These are phyloP conservation scores for Gephyroberyx darwinii DNA, from an alignment of 2,797 vertebrate species.

Conservation along the genomic window DNA sequence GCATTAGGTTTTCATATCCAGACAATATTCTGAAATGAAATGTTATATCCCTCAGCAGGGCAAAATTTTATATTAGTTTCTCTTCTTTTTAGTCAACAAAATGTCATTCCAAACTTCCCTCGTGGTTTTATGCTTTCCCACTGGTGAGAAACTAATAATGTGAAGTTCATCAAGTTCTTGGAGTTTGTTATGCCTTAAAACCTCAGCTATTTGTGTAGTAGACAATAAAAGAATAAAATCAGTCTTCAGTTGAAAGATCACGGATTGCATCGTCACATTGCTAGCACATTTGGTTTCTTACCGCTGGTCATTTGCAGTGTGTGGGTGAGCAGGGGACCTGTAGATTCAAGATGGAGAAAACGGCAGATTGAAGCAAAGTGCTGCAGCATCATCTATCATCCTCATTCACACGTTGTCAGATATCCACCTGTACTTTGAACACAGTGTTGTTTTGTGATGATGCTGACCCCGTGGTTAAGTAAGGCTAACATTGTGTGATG, in stretches of 20 bases:
- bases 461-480: constrained; percentile 70
- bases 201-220: too few species aligned
- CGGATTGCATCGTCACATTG: constrained; percentile 1
- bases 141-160: neutral
- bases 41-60: neutral
- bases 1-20: neutral
- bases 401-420: constrained; percentile 64
- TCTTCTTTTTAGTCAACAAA: neutral
- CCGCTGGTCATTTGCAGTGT: constrained; percentile 22
- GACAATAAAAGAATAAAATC: neutral
- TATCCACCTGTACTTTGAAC: constrained; percentile 60
- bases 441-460: constrained; percentile 57
- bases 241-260: constrained; percentile 4
- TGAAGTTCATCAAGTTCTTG: neutral
- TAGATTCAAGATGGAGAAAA: constrained; percentile 33
- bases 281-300: constrained; percentile 4
- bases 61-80: neutral
- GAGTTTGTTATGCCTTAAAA: neutral
- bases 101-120: neutral
- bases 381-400: constrained; percentile 65
- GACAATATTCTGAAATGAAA: constrained; percentile 6
- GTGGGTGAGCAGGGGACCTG: constrained; percentile 38
- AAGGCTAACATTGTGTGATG: constrained; percentile 75
- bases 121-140: neutral
- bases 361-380: constrained; percentile 50